A percentile compares a stretch with the other conserved stretches of the same genome.
These are phyloP conservation scores for Otocyon megalotis DNA, from an alignment of 2,113 vertebrate genomes.

Conservation along the genomic window DNA sequence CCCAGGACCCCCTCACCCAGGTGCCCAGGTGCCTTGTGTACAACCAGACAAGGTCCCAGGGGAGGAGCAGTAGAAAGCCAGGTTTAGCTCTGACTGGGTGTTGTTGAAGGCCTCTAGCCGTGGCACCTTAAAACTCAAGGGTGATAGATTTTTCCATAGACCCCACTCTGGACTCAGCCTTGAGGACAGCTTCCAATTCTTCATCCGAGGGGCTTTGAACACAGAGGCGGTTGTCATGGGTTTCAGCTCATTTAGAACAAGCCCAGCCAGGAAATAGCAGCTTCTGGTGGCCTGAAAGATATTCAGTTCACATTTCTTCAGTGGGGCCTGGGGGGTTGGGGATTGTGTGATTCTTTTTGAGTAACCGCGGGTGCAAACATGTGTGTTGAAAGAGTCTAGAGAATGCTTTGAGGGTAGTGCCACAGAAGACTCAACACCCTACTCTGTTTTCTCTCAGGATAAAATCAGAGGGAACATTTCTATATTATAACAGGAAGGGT, in stretches of 20 bases:
- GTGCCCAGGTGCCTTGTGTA: too few relatives aligned
- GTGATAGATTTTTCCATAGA: not conserved
- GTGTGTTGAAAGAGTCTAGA: not conserved
- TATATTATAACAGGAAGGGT: not conserved
- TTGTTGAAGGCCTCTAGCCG: not conserved
- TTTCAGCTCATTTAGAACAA: not conserved
- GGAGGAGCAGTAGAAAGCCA: not conserved
- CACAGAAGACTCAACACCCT: not conserved
- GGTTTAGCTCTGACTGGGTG: not conserved
- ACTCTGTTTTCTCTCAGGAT: not conserved
- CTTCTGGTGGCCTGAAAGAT: not conserved
- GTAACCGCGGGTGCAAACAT: fast-evolving
- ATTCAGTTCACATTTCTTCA: not conserved
- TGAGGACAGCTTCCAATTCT: not conserved
- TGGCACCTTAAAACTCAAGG: not conserved
- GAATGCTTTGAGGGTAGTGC: not conserved
- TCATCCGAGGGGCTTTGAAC: not conserved
- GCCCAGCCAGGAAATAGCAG: not conserved
- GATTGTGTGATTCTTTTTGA: not conserved
- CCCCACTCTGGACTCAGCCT: not conserved
- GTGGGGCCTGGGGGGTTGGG: not conserved
- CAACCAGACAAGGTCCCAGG: not conserved
- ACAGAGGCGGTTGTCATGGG: not conserved
- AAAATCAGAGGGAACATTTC: not conserved
- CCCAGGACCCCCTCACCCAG: fast-evolving